Evolutionary conservation across 2,888 invertebrate species (phyloP).

Genomic region (Andrena marginata): DNA sequence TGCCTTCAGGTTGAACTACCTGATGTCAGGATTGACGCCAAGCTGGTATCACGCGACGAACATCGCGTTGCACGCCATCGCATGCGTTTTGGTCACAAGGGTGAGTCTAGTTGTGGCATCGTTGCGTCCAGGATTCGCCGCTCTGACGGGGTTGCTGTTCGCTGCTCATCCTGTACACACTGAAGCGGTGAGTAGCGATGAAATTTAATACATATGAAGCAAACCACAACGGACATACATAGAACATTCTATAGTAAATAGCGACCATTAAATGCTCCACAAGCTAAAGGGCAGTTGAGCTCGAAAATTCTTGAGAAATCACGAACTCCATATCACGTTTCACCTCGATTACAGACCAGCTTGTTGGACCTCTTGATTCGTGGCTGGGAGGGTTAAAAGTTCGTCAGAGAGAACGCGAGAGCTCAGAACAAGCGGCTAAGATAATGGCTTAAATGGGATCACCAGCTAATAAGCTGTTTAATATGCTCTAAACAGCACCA

Average conservation of each 20-base stretch:
- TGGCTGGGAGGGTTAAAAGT: too few species aligned
- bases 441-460: too few species aligned
- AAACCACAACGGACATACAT: conserved; percentile 1
- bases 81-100: conserved; percentile 90
- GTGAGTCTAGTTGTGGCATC: conserved; percentile 89
- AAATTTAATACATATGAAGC: not conserved
- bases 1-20: conserved; percentile 91
- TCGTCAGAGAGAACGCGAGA: too few species aligned
- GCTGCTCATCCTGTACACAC: conserved; percentile 95
- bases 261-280: not conserved
- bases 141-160: conserved; percentile 91
- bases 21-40: conserved; percentile 89
- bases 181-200: conserved; percentile 91
- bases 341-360: not conserved
- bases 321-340: not conserved
- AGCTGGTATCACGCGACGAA: conserved; percentile 94
- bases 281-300: not conserved
- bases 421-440: too few species aligned
- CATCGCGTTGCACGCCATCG: conserved; percentile 90
- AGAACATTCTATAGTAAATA: conserved; percentile 3
- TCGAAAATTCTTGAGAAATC: not conserved
- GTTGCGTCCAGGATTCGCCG: conserved; percentile 89
- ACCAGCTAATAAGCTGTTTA: not conserved
- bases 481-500: not conserved
- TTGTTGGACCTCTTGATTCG: too few species aligned